Evolutionary conservation across 2,888 invertebrate species (phyloP), one percentile per base, ranked within the genome.

Genomic region (Drosophila helvetica): DNA sequence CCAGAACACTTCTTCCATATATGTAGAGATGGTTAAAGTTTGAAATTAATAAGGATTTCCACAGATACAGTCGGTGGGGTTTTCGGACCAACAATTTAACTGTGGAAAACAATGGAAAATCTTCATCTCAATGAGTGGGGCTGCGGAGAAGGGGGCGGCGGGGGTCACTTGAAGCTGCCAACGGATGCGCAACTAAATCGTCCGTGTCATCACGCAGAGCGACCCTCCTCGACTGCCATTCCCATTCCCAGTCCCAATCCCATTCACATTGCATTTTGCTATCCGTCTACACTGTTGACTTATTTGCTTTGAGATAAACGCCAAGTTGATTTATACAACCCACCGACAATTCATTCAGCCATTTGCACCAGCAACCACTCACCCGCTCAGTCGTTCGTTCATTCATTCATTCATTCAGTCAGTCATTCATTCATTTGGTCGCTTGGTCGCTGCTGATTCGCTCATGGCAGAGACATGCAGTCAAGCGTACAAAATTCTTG

Each of bases 231-330:
- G 43, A 18, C 42, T 57, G 38, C 10, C 61, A 56, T 55, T 46
- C 63, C 19, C 74, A 53, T 60, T 56, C 30, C 3, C 55, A 56
- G 47, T 42, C 73, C 38, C 74, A 59, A 61, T 60, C 61, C 38
- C 61, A 60, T 58, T 57, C 75, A 70, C 64, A 66, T 77, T 81
- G 82, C 79, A 85, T 72, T 67, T 81, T 69, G 80, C 82, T 83
- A 88, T 82, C 82, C 88, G 83, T 83, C 88, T 88, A 79, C 87
- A 83, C 88, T 86, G 86, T 86, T 84, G 88, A 84, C 88, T 84
- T 84, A 84, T 88, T 84, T 84, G 83, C 83, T 84, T 84, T 86
- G 88, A 88, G 83, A 84, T 84, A 84, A 84, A 84, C 88, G 83
- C 86, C 83, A 84, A 88, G 83, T 84, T 84, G 83, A 84, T 84